These are phyloP conservation scores for Arrhamphus sclerolepis DNA, from an alignment of 2,797 vertebrate genomes.

Conservation along the genomic window DNA sequence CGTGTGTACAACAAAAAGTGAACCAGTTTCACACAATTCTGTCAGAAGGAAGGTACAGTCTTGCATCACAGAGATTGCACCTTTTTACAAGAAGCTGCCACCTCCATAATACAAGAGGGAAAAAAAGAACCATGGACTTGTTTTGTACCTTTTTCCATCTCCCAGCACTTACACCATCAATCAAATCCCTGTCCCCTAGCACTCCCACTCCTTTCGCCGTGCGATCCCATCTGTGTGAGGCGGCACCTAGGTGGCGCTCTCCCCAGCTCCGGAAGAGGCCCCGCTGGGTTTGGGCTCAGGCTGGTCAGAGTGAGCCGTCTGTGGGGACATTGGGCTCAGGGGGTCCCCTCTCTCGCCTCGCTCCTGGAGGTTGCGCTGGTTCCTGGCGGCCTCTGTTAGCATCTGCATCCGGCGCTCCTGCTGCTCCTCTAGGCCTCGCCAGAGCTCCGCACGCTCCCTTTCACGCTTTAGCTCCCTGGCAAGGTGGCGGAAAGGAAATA, in stretches of 20 bases:
- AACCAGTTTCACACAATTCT: constrained; percentile 73
- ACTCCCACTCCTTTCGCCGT: constrained; percentile 18
- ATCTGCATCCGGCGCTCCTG: constrained; percentile 88
- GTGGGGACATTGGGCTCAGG: constrained; percentile 56
- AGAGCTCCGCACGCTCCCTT: constrained; percentile 86
- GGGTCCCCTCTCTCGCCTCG: constrained; percentile 72
- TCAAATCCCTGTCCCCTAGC: constrained; percentile 56
- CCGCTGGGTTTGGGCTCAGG: constrained; percentile 66
- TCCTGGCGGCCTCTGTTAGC: constrained; percentile 84
- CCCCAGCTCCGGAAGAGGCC: constrained; percentile 59
- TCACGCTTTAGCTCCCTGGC: constrained; percentile 89
- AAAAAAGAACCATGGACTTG: constrained; percentile 22
- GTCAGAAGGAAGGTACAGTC: constrained; percentile 47
- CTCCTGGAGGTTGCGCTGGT: constrained; percentile 87
- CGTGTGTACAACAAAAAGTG: constrained; percentile 63
- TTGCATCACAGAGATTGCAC: constrained; percentile 52
- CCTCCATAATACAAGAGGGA: constrained; percentile 54
- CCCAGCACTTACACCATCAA: constrained; percentile 56
- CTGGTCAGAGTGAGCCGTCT: constrained; percentile 64
- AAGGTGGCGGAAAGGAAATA: not conserved
- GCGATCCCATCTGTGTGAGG: constrained; percentile 28
- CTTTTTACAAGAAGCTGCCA: constrained; percentile 46
- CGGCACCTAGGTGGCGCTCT: constrained; percentile 71
- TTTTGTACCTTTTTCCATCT: constrained; percentile 58
- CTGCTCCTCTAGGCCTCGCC: constrained; percentile 88